Evolutionary conservation across 2,797 vertebrate genomes (phyloP), one percentile per base, ranked within the genome.

Genomic region (Siniperca undulata): DNA sequence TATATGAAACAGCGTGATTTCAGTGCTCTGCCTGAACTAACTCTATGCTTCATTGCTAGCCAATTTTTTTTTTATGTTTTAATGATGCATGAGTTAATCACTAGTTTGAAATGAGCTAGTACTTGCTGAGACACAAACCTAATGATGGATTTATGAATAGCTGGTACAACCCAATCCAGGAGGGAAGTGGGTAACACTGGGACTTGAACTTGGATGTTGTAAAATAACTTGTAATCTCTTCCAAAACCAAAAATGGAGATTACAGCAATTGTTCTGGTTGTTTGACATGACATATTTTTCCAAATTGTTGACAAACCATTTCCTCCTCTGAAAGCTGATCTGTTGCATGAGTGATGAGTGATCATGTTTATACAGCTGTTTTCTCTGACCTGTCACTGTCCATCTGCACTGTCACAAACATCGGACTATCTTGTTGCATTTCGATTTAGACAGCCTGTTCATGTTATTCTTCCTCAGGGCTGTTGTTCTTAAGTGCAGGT

Each of bases 391-490:
- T 4, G 22, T 64, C 62, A n/a, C 67, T 66, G 27, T 73, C 79
- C 44, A 62, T 78, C 74, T 83, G 67, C 34, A 64, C 61, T 20
- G 66, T 80, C 86, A 82, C 71, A 86, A 82, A 46, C 59, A 78
- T 61, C 4, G 0, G 22, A 24, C 30, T 53, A 46, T 70, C 70
- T 48, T 5, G 38, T 61, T 83, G 40, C 70, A 69, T 81, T 82
- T 68, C 3, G 7, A 46, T 65, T 69, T 3, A 66, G 27, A 60
- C 40, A 24, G 55, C 7, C 14, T 22, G 53, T 27, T 67, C 16
- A 7, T 66, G 61, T 52, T 72, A 3, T 72, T 50, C n/a, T 36
- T 69, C n/a, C 36, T 66, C 22, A 6, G 34, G 16, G 62, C 14
- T 19, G 36, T 74, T 67, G 2, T 48, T 58, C 13, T 62, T 2